Evolutionary conservation across 1,140 invertebrate genomes (phyloP).

Genomic region (Drosophila truncata): DNA sequence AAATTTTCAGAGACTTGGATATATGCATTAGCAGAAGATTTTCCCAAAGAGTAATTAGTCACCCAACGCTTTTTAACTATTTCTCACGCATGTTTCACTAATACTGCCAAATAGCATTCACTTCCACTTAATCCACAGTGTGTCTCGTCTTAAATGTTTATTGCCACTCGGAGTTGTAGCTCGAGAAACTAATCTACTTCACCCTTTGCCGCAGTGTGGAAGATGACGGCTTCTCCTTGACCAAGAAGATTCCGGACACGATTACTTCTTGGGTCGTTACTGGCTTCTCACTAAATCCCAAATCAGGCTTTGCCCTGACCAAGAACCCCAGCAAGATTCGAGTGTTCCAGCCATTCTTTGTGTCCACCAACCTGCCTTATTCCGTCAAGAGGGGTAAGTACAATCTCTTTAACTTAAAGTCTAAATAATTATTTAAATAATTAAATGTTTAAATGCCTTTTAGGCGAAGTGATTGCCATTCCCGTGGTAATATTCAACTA

Average conservation of each 20-base stretch:
- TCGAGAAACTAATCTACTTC: not conserved
- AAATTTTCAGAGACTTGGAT: conserved; percentile 34
- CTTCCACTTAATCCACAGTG: not conserved
- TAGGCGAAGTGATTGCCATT: conserved; percentile 79
- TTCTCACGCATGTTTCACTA: conserved; percentile 10
- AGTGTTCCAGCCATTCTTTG: conserved; percentile 95
- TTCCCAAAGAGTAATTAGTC: conserved; percentile 26
- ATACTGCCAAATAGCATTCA: not conserved
- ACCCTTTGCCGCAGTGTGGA: conserved; percentile 35
- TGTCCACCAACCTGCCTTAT: conserved; percentile 93
- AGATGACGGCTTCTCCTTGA: conserved; percentile 73
- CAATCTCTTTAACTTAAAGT: not conserved
- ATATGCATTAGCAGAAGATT: conserved; percentile 17
- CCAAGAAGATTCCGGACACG: conserved; percentile 91
- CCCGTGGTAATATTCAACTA: conserved; percentile 84
- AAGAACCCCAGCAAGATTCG: conserved; percentile 90
- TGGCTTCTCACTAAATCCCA: conserved; percentile 95
- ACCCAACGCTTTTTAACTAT: conserved; percentile 14
- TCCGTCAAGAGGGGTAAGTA: conserved; percentile 91
- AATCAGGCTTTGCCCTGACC: conserved; percentile 94
- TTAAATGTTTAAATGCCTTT: not conserved
- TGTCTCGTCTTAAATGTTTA: conserved; percentile 14
- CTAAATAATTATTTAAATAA: not conserved
- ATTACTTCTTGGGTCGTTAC: conserved; percentile 97
- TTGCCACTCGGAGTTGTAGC: too few relatives aligned